phyloP scores from a whole-genome alignment of 2,113 vertebrate genomes.

The Peucedramus taeniatus region DNA sequence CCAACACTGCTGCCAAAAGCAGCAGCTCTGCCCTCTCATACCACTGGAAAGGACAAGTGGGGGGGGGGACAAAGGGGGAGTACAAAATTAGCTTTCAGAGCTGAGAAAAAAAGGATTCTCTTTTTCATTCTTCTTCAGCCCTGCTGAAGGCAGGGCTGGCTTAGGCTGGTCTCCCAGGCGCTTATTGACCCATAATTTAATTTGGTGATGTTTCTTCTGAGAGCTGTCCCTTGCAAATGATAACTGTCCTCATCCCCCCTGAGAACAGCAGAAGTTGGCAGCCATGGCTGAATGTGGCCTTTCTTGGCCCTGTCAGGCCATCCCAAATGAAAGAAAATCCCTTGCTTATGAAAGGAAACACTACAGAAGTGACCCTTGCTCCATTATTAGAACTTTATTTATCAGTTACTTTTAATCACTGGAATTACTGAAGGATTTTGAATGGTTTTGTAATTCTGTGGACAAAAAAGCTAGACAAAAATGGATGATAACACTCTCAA shows the following conservation, averaged over 20 bases:
- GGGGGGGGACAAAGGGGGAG: rapidly evolving
- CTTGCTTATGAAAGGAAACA: neutral
- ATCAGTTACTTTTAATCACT: neutral
- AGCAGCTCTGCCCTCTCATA: neutral
- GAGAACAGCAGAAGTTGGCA: neutral
- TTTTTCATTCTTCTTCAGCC: neutral
- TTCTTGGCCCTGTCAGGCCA: neutral
- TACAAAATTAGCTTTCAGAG: neutral
- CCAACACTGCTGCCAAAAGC: neutral
- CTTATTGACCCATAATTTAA: neutral
- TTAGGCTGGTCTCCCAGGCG: neutral
- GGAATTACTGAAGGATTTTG: neutral
- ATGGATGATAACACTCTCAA: neutral
- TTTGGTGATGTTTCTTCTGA: neutral
- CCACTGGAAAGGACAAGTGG: neutral
- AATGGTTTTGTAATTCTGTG: neutral
- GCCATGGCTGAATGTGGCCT: neutral
- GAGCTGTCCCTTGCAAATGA: neutral
- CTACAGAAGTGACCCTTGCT: neutral
- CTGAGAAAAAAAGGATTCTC: neutral
- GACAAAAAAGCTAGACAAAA: neutral
- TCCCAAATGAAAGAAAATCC: neutral
- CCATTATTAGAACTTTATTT: slow-evolving; percentile 19
- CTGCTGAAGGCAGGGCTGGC: neutral
- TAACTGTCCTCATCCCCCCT: neutral